Evolutionary conservation across 2,888 invertebrate species (phyloP), one percentile per base, ranked within the genome.

Genomic region (Cybosia mesomella): DNA sequence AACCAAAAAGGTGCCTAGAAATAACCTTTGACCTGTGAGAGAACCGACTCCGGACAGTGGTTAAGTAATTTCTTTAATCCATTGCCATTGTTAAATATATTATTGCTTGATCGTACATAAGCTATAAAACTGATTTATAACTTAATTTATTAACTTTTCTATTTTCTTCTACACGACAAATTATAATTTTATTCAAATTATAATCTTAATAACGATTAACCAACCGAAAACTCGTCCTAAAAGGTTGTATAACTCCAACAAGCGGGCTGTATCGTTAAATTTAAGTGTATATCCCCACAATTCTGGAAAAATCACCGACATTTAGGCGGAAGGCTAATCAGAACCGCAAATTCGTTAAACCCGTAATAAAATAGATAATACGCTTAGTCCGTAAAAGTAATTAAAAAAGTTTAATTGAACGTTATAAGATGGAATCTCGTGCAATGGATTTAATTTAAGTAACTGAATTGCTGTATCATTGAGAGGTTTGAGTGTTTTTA

Each of bases 351-450:
- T 81, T 80, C 78, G 73, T 77, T 77, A 73, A 68, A 70, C 28
- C 65, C 65, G 70, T 66, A 75, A 82, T 81, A 70, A 80, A 80
- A 76, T 72, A 85, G 84, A 85, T 88, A 87, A 89, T 87, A 86
- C 82, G 68, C 55, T 73, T 79, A 84, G 83, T 82, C 84, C 74
- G 77, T 79, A 82, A 86, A 70, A 86, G 85, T 86, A 89, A 91
- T 90, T 90, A 89, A 89, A 81, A 89, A 91, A 90, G 89, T 90
- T 91, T 83, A 89, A 91, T 91, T 89, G 87, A 84, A 87, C 76
- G 81, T 76, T 79, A 76, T 75, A 81, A 83, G 78, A 77, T 39
- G 67, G 15, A 68, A 49, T 74, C 73, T 77, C 77, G 81, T 77
- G 80, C 70, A 67, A 64, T 72, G 77, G 77, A 83, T 85, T 87